phyloP scores from a whole-genome alignment of 1,140 invertebrate genomes.

The Leptinotarsa undecemlineata region DNA sequence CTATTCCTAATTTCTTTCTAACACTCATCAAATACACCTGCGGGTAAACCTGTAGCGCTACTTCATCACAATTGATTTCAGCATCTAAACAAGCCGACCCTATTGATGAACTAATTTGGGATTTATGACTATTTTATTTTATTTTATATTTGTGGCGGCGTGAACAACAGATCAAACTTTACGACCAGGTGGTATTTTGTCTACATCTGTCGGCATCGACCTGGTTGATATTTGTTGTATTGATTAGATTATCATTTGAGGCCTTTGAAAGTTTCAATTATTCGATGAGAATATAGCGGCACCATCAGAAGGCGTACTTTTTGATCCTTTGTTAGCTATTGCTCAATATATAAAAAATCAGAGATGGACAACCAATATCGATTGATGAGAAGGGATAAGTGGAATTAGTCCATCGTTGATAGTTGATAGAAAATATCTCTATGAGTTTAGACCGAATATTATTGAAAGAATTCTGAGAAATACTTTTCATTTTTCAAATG shows the following conservation, averaged over 20 bases:
- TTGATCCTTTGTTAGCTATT: neutral
- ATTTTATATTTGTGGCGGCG: constrained; percentile 7
- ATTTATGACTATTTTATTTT: constrained; percentile 4
- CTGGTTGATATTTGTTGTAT: neutral
- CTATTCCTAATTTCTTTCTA: too few species aligned
- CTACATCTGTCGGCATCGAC: neutral
- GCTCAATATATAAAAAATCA: neutral
- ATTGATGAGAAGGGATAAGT: too few species aligned
- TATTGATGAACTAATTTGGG: neutral
- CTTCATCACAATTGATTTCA: too few species aligned
- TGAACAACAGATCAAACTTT: neutral
- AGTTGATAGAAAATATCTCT: too few species aligned
- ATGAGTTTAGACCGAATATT: too few species aligned
- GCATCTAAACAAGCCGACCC: neutral
- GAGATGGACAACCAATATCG: neutral
- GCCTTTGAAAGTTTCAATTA: neutral
- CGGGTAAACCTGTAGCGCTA: too few species aligned
- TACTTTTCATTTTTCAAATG: too few species aligned
- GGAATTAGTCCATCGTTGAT: too few species aligned
- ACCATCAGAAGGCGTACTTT: neutral
- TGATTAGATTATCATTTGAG: neutral
- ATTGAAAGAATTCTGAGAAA: too few species aligned
- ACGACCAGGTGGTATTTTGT: neutral
- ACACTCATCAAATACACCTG: too few species aligned
- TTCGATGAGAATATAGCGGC: neutral